A percentile compares a stretch with the other conserved stretches of the same genome.
Conservation (phyloP, 2,113 vertebrate genomes). For the Amazona vittata region DNA sequence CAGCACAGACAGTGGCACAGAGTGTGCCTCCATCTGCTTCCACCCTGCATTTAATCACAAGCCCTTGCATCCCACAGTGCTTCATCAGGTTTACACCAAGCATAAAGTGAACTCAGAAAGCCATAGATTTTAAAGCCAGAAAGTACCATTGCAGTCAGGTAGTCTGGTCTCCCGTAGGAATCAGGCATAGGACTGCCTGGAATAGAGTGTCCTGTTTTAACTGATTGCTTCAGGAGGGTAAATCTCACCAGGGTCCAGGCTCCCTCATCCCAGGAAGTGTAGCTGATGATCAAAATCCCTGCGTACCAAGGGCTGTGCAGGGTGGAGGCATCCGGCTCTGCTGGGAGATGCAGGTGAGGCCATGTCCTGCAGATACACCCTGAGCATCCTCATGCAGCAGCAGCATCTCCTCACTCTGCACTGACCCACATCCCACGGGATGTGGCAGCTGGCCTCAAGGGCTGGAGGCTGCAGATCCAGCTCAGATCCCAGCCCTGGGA, state of each 20-base stretch:
- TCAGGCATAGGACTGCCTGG: not conserved
- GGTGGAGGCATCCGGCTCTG: not conserved
- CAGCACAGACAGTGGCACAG: not conserved
- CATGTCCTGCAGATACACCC: rapidly evolving
- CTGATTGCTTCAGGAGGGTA: not conserved
- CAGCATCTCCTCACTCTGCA: rapidly evolving
- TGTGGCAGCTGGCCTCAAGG: rapidly evolving
- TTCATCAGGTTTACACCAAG: not conserved
- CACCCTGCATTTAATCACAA: not conserved
- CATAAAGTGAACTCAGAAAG: not conserved
- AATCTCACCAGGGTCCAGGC: not conserved
- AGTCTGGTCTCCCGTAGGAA: not conserved
- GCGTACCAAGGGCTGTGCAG: rapidly evolving
- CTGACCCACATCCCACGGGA: rapidly evolving
- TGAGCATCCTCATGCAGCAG: not conserved
- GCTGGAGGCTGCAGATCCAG: not conserved
- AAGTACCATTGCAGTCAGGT: rapidly evolving
- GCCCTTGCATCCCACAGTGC: not conserved
- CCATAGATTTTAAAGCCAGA: not conserved
- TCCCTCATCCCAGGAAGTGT: rapidly evolving
- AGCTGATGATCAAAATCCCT: rapidly evolving
- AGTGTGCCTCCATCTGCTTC: not conserved
- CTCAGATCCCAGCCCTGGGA: not conserved
- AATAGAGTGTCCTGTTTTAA: rapidly evolving
- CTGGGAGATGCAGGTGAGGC: not conserved